phyloP scores from a whole-genome alignment of 2,797 vertebrate species.

The Urophycis tenuis region DNA sequence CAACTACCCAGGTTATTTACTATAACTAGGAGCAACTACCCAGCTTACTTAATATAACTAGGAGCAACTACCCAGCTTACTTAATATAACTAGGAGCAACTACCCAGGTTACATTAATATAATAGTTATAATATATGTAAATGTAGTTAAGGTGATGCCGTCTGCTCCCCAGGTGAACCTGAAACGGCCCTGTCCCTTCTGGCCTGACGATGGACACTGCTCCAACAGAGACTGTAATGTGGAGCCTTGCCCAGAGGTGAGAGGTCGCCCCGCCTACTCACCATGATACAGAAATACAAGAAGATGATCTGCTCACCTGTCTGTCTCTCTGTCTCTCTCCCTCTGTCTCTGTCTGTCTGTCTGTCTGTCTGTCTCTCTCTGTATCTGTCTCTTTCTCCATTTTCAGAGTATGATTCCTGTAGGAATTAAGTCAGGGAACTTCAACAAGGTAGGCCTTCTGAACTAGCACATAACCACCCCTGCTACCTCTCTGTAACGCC shows the following conservation, averaged over 20 bases:
- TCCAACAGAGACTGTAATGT: constrained; percentile 96
- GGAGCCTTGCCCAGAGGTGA: constrained; percentile 93
- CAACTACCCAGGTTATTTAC: too few relatives aligned
- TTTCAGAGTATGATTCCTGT: constrained; percentile 88
- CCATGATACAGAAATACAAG: not conserved
- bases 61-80: too few relatives aligned
- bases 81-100: too few relatives aligned
- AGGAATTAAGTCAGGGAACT: constrained; percentile 92
- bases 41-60: too few relatives aligned
- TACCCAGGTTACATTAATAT: too few relatives aligned
- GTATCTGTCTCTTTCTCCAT: not conserved
- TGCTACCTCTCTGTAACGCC: too few relatives aligned
- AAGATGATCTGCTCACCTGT: constrained; percentile 1
- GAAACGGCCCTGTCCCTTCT: constrained; percentile 92
- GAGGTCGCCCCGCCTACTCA: constrained; percentile 31
- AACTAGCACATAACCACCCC: not conserved
- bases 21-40: too few relatives aligned
- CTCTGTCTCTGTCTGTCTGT: not conserved
- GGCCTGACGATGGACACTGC: constrained; percentile 90
- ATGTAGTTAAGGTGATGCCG: too few relatives aligned
- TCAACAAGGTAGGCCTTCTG: constrained; percentile 82
- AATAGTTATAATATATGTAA: too few relatives aligned
- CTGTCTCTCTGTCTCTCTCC: not conserved
- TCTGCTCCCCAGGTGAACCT: constrained; percentile 80
- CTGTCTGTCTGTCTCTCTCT: not conserved